Conservation (phyloP, 1,140 invertebrate species). For the Pissodes strobi region DNA sequence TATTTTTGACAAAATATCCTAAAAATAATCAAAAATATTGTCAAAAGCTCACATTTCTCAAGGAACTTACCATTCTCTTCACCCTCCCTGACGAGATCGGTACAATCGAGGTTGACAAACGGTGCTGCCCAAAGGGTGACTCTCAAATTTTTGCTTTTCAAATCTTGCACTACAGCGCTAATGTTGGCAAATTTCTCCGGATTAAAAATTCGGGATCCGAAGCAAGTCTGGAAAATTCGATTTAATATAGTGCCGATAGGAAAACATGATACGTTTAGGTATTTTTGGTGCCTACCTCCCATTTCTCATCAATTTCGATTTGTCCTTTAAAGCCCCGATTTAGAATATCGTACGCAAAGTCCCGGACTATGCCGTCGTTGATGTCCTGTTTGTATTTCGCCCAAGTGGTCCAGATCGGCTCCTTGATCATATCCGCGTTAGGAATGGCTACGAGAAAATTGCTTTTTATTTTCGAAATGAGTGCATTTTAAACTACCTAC, state of each 20-base stretch:
- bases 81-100: slow-evolving; percentile 63
- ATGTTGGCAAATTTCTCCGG: slow-evolving; percentile 75
- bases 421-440: slow-evolving; percentile 70
- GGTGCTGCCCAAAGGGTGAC: slow-evolving; percentile 89
- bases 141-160: slow-evolving; percentile 69
- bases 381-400: slow-evolving; percentile 75
- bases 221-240: slow-evolving; percentile 64
- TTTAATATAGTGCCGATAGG: not conserved
- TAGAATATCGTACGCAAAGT: slow-evolving; percentile 75
- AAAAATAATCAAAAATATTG: slow-evolving; percentile 16
- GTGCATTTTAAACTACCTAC: slow-evolving; percentile 25
- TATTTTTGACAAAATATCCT: slow-evolving; percentile 64
- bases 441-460: slow-evolving; percentile 55
- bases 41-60: not conserved
- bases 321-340: slow-evolving; percentile 77
- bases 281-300: slow-evolving; percentile 65
- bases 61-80: slow-evolving; percentile 54
- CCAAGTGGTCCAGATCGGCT: slow-evolving; percentile 94
- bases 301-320: slow-evolving; percentile 89
- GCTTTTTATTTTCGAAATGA: not conserved
- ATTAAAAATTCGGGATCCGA: slow-evolving; percentile 80
- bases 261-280: not conserved
- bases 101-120: slow-evolving; percentile 80
- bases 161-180: slow-evolving; percentile 58
- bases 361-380: slow-evolving; percentile 66